Evolutionary conservation across 2,888 invertebrate species (phyloP).

Genomic region (Caenorhabditis afra): DNA sequence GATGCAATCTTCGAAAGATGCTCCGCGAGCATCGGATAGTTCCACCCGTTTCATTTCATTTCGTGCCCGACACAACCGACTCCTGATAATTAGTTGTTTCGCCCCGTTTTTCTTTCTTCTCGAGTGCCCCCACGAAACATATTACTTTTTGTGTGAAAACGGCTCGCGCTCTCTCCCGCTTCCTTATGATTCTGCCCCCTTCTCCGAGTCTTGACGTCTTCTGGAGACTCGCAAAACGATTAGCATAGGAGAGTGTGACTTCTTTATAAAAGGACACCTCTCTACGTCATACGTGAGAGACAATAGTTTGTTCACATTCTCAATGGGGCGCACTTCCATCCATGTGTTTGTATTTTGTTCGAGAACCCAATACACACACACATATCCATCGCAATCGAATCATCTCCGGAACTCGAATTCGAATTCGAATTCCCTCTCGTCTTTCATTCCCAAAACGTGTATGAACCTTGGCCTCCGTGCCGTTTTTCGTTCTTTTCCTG

Average conservation of each 20-base stretch:
- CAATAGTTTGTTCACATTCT: not conserved
- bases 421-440: not conserved
- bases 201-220: constrained; percentile 4
- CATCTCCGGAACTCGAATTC: not conserved
- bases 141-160: constrained; percentile 12
- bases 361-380: not conserved
- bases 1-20: constrained; percentile 10
- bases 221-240: not conserved
- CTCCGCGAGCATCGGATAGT: not conserved
- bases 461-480: not conserved
- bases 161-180: not conserved
- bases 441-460: not conserved
- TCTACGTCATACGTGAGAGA: constrained; percentile 21
- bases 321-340: not conserved
- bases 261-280: constrained; percentile 11
- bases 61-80: constrained; percentile 17
- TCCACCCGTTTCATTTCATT: not conserved
- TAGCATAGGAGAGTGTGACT: constrained; percentile 15
- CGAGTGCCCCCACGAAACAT: constrained; percentile 17
- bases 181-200: not conserved
- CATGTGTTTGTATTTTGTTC: not conserved
- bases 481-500: constrained; percentile 3
- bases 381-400: not conserved
- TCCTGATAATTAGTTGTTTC: constrained; percentile 45
- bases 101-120: constrained; percentile 14